A percentile compares a stretch with the other conserved stretches of the same genome.
Evolutionary conservation across 2,797 vertebrate species (phyloP).

Genomic region (Dallia pectoralis): DNA sequence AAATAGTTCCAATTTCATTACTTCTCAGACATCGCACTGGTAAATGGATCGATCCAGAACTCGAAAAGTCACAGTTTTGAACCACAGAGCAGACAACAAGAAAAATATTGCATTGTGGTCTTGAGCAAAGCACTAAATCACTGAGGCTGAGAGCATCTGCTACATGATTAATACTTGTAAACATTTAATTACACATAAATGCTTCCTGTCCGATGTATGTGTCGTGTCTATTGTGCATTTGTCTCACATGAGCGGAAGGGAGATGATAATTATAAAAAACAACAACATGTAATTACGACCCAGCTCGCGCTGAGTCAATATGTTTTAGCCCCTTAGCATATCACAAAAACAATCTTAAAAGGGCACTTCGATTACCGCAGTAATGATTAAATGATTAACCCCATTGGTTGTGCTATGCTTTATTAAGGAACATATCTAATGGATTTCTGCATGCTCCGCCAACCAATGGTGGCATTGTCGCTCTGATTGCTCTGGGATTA

Average conservation of each 20-base stretch:
- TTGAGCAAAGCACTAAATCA: too few relatives aligned
- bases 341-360: constrained; percentile 21
- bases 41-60: too few relatives aligned
- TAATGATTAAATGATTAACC: background rate
- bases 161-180: too few relatives aligned
- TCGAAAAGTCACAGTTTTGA: too few relatives aligned
- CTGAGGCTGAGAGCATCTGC: too few relatives aligned
- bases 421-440: constrained; percentile 50
- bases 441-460: constrained; percentile 53
- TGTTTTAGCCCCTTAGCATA: background rate
- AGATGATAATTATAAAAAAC: background rate
- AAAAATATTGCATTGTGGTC: too few relatives aligned
- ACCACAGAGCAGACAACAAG: too few relatives aligned
- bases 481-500: constrained; percentile 70
- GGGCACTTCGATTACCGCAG: constrained; percentile 11
- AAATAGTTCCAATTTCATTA: too few relatives aligned
- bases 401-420: background rate
- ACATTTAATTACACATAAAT: background rate
- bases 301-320: background rate
- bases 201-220: background rate
- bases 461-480: constrained; percentile 55
- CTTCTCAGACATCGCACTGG: too few relatives aligned
- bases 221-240: background rate
- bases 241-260: background rate
- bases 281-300: background rate